Base-by-base conservation (phyloP, 1,140 invertebrate species). In the Cotesia vestalis region DNA sequence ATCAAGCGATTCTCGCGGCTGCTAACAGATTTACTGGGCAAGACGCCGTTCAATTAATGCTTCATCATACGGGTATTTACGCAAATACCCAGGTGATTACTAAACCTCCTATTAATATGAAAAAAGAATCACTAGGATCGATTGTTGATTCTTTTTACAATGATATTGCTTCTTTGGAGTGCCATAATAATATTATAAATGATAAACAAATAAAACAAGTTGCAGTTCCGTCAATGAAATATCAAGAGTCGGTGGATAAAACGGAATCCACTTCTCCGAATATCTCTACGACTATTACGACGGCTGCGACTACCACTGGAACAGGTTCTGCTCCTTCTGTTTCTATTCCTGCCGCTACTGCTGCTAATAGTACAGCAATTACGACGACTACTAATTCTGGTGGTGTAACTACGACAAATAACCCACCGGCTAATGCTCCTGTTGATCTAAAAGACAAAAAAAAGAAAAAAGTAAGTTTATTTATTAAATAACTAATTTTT, bases 121-220 rank as follows among this genome's bases (percentile, higher is more conserved):
- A 82, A 11, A 83, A 83, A 6, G 81, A 87, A 53, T 82, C 83
- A 14, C 74, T 85, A 0, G 81, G 83, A 9, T 86, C 88, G 0
- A 89, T 87, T 3, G 77, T 91, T 12, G 87, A 89, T 80, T 90
- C 88, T 3, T 91, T 91, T 81, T 91, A 91, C 76, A 90, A 83
- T 11, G 90, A 91, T 71, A 88, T 91, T 34, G 89, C 90, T 4
- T 85, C 88, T 11, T 84, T 90, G 14, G 89, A 90, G 66, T 85
- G 79, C 46, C 78, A 73, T n/a, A 69, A 78, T 34, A 68, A 69
- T 2, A 79, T 81, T 57, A 71, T 66, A 72, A 77, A 79, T 27
- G 71, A 66, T 12, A 51, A 71, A n/a, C 69, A 67, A 36, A 14
- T 55, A 38, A 20, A 9, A n/a, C 52, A 67, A 52, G 52, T 35